Evolutionary conservation across 2,888 invertebrate species (phyloP).

Genomic region (Neoaliturus tenellus): DNA sequence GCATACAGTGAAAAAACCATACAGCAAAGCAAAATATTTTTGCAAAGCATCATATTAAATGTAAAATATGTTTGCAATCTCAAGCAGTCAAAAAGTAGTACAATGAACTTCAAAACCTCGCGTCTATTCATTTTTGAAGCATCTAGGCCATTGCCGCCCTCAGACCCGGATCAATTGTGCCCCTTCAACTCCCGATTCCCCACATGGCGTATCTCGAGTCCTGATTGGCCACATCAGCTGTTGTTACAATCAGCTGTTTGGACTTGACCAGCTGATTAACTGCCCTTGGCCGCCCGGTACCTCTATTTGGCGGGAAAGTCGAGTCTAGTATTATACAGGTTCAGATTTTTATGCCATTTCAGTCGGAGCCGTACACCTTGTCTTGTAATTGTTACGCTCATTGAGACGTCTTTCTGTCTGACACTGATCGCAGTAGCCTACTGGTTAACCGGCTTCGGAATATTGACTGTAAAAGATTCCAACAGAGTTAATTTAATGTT

Average conservation of each 20-base stretch:
- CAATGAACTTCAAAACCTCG: no score
- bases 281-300: background rate
- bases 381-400: background rate
- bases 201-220: background rate
- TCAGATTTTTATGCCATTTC: background rate
- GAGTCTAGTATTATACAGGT: background rate
- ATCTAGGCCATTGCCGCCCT: constrained; percentile 20
- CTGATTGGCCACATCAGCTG: background rate
- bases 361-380: background rate
- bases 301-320: constrained; percentile 42
- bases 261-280: constrained; percentile 10
- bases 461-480: no score
- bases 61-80: no score
- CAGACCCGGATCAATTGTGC: background rate
- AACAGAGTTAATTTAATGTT: no score
- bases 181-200: background rate
- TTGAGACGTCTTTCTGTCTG: background rate
- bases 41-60: no score
- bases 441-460: no score
- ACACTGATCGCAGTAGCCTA: no score
- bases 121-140: background rate
- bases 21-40: no score
- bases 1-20: no score
- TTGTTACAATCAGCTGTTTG: constrained; percentile 13
- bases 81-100: no score